These are phyloP conservation scores for Sussaba pulchella DNA, from an alignment of 2,888 invertebrate genomes.

Conservation along the genomic window DNA sequence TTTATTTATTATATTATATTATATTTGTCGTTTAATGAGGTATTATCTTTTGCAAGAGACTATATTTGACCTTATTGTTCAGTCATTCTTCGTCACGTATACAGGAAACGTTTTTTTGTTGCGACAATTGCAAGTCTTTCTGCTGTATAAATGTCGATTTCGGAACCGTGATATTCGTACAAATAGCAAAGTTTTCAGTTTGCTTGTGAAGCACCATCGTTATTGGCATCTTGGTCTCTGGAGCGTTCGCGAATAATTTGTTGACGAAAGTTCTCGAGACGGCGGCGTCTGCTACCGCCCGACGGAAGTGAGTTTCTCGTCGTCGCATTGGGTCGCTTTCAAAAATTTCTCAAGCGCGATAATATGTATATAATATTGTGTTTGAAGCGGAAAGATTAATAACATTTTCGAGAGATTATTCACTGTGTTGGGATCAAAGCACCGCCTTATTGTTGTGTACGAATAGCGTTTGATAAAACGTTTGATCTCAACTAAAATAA, in stretches of 20 bases:
- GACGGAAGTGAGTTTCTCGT: not conserved
- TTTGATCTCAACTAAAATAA: constrained; percentile 19
- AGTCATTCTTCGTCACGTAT: constrained; percentile 2
- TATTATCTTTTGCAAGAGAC: too few species aligned
- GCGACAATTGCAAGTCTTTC: not conserved
- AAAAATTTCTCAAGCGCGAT: not conserved
- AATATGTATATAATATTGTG: not conserved
- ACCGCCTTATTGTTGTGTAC: constrained; percentile 4
- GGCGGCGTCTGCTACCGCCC: too few species aligned
- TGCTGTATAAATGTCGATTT: not conserved
- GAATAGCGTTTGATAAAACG: constrained; percentile 17
- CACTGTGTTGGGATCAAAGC: constrained; percentile 18
- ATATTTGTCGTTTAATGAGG: too few species aligned
- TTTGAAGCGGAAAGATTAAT: constrained; percentile 24
- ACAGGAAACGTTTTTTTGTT: not conserved
- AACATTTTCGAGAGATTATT: constrained; percentile 24
- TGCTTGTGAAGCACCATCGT: not conserved
- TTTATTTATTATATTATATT: too few species aligned
- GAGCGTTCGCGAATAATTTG: not conserved
- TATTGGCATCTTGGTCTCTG: not conserved
- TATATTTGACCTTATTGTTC: too few species aligned
- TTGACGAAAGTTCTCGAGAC: constrained; percentile 3
- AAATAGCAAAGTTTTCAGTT: not conserved
- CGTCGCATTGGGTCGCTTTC: not conserved
- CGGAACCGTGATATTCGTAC: not conserved